Evolutionary conservation across 2,113 vertebrate genomes (phyloP).

Genomic region (Apteryx owenii): DNA sequence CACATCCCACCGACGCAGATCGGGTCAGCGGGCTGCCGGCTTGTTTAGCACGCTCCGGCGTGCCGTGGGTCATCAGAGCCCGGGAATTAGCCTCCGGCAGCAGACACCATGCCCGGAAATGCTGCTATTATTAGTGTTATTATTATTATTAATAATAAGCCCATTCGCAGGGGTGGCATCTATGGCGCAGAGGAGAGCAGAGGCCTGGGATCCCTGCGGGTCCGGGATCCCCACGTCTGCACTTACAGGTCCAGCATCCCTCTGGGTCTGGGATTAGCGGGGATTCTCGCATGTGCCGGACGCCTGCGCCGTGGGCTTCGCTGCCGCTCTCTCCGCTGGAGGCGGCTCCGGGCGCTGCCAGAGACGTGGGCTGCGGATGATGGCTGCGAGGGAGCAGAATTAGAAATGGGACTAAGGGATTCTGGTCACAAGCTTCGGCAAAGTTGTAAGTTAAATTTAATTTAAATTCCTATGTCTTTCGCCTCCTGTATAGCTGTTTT

Average conservation of each 20-base stretch:
- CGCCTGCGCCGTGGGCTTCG: no score
- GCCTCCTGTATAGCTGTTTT: background rate
- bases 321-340: no score
- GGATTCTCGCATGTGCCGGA: no score
- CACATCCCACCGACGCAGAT: no score
- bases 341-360: no score
- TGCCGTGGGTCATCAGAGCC: background rate
- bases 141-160: background rate
- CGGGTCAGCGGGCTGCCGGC: no score
- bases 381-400: rapidly evolving
- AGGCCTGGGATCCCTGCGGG: background rate
- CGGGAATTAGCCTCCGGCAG: background rate
- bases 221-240: rapidly evolving
- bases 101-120: background rate
- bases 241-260: no score
- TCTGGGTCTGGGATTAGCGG: no score
- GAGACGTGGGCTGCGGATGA: background rate
- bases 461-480: background rate
- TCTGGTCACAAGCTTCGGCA: background rate
- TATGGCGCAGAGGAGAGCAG: rapidly evolving
- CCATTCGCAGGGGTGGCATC: background rate
- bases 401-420: background rate
- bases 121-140: background rate
- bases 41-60: background rate
- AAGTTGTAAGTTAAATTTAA: background rate